phyloP scores from a whole-genome alignment of 2,888 invertebrate species.

The Dexiosoma caninum region DNA sequence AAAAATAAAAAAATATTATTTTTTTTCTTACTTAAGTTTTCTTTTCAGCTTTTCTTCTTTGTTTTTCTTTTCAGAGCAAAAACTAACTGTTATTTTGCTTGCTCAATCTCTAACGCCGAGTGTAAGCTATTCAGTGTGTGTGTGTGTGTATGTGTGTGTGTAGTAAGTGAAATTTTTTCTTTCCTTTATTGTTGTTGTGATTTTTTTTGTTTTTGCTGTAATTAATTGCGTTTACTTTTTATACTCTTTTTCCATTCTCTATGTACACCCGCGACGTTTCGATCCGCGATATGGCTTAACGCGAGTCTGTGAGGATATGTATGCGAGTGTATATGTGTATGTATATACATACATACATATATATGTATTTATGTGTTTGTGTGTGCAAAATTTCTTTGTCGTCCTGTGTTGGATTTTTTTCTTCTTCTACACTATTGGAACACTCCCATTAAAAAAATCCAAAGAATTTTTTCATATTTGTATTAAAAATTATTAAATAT shows the following conservation, averaged over 20 bases:
- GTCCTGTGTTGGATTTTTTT: slow-evolving; percentile 63
- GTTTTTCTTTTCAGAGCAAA: slow-evolving; percentile 16
- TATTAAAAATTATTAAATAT: not conserved
- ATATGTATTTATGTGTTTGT: slow-evolving; percentile 9
- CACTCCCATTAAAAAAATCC: slow-evolving; percentile 53
- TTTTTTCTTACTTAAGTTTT: slow-evolving; percentile 16
- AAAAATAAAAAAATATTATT: not conserved
- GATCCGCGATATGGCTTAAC: slow-evolving; percentile 65
- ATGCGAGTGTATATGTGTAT: slow-evolving; percentile 51
- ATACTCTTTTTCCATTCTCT: slow-evolving; percentile 64
- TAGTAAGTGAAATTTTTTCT: slow-evolving; percentile 27
- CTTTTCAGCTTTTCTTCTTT: slow-evolving; percentile 34
- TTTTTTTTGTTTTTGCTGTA: slow-evolving; percentile 35
- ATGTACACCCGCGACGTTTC: slow-evolving; percentile 68
- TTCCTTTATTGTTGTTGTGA: not conserved
- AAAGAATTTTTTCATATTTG: not conserved
- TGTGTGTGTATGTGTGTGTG: not conserved
- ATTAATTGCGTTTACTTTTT: slow-evolving; percentile 64
- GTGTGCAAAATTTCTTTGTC: slow-evolving; percentile 68
- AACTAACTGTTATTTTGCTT: slow-evolving; percentile 33
- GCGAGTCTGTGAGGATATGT: slow-evolving; percentile 39
- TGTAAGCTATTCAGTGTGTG: slow-evolving; percentile 3
- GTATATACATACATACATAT: too few species aligned
- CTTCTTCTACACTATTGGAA: slow-evolving; percentile 53
- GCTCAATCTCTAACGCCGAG: slow-evolving; percentile 23